Base-by-base conservation (phyloP, 1,140 invertebrate genomes). In the Pomacea maculata region DNA sequence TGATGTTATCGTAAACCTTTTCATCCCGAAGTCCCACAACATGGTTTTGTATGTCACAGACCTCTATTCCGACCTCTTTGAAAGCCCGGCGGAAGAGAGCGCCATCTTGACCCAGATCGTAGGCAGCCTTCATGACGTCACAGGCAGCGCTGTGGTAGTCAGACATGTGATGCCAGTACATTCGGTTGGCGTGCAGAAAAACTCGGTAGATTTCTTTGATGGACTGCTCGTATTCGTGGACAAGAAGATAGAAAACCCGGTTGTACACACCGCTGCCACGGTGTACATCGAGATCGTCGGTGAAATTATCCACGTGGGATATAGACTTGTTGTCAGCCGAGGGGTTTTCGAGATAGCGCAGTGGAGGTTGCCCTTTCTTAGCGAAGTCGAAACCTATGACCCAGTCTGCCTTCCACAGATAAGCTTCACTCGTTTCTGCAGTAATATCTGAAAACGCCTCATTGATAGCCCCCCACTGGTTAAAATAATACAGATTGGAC, bases 401-500 rank as follows among this genome's bases (percentile, higher is more conserved):
- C 80, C 81, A 83, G 34, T 85, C 83, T 5, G 67, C 57, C 52
- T 75, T 64, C 15, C 61, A 34, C 4, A 81, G 17, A 61, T 80
- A 83, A 7, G 68, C 75, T 75, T 87, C 82, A 0, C 67, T 76
- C 4, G 77, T 74, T 63, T 88, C 85, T 5, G 85, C 87, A 17
- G 84, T 78, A 21, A 88, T 85, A 74, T 88, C 86, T 3, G 85
- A 86, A 71, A 86, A 88, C 11, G 87, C 85, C 80, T 88, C 87
- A 75, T 87, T 86, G 12, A 88, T 83, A 19, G 80, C 86, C n/a
- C 85, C 87, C 14, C 81, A 78, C 67, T 87, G 79, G 12, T 80
- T 80, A 15, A 55, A 57, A 68, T 88, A 88, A 45, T 78, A 64
- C 25, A 88, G 82, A 57, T 79, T 64, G 29, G 87, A 87, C 15